Percentiles rank a stretch among this genome's conserved stretches.
Conservation (phyloP, 2,113 vertebrate species). For the human (Homo sapiens) region GRCh38 chr2:180230501-180231000, state of each 20-base stretch:
- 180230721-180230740: not conserved
- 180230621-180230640: not conserved
- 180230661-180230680: not conserved
- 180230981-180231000: conserved; percentile 34
- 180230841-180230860: conserved; percentile 15
- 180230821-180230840: conserved; percentile 20
- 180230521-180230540: not conserved
- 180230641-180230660: conserved; percentile 30
- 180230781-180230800: not conserved
- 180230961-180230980: conserved; percentile 31
- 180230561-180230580: not conserved
- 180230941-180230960: not conserved
- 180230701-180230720: not conserved
- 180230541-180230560: not conserved
- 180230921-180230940: conserved; percentile 16
- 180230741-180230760: not conserved
- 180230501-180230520: not conserved
- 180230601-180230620: not conserved
- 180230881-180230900: conserved; percentile 30
- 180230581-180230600: not conserved
- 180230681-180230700: not conserved
- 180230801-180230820: not conserved
- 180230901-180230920: conserved; percentile 31
- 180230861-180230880: not conserved
- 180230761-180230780: conserved; percentile 8